These are phyloP conservation scores for Notocelia uddmanniana DNA, from an alignment of 2,888 invertebrate genomes.

Conservation along the genomic window DNA sequence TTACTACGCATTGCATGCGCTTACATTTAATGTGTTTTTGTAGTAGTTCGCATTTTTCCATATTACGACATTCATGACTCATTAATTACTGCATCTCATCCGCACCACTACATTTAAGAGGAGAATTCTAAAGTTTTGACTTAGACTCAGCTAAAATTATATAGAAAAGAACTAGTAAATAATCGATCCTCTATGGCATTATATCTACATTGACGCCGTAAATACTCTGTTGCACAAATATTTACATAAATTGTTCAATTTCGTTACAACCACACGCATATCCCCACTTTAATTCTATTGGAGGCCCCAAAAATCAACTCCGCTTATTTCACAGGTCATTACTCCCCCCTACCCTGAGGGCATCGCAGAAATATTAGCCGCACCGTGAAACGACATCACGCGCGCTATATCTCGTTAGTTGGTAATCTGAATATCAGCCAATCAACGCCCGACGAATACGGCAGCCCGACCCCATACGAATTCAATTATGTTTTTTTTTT, in stretches of 20 bases:
- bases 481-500: conserved; percentile 69
- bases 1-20: no score
- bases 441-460: conserved; percentile 73
- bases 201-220: neutral
- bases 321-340: conserved; percentile 75
- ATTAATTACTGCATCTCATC: no score
- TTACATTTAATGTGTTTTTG: no score
- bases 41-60: no score
- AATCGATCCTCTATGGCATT: no score
- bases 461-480: conserved; percentile 69
- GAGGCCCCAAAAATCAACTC: conserved; percentile 53
- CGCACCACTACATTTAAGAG: no score
- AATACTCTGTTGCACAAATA: neutral
- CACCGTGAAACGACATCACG: conserved; percentile 73
- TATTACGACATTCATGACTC: no score
- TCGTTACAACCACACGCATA: neutral
- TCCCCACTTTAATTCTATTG: conserved; percentile 19
- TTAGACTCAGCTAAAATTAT: no score
- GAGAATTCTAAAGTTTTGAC: no score
- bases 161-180: no score
- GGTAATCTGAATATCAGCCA: conserved; percentile 84
- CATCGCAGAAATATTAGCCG: conserved; percentile 79
- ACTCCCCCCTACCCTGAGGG: conserved; percentile 65
- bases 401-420: conserved; percentile 73
- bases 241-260: neutral